These are phyloP conservation scores for Nemotelus nigrinus DNA, from an alignment of 2,888 invertebrate species.

Conservation along the genomic window DNA sequence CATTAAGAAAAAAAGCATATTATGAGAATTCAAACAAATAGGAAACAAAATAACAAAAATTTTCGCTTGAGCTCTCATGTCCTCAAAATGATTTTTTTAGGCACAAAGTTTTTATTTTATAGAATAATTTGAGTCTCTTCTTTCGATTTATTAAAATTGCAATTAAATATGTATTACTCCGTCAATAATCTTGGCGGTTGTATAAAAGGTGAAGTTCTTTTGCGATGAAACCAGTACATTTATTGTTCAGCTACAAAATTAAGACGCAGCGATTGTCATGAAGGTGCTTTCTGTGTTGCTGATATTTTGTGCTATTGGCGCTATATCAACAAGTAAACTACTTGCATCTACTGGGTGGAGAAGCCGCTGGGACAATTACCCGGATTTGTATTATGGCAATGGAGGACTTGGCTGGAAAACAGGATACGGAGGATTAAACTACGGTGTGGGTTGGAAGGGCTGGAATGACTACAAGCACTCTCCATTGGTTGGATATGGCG, in stretches of 20 bases:
- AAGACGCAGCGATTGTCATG: not conserved
- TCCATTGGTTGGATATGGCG: conserved; percentile 1
- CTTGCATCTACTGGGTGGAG: not conserved
- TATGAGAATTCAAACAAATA: not conserved
- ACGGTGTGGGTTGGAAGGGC: conserved; percentile 5
- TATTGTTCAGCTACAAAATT: too few species aligned
- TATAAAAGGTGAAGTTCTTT: too few species aligned
- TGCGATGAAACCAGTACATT: too few species aligned
- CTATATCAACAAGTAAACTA: not conserved
- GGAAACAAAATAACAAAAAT: not conserved
- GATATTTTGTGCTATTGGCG: not conserved
- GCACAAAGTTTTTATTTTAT: too few species aligned
- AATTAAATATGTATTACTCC: too few species aligned
- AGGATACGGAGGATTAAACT: not conserved
- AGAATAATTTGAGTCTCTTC: too few species aligned
- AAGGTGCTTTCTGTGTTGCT: not conserved
- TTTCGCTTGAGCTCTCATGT: conserved; percentile 14
- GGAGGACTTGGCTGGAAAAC: not conserved
- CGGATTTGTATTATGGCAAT: not conserved
- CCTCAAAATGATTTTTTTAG: not conserved
- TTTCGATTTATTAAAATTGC: too few species aligned
- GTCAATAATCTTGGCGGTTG: too few species aligned
- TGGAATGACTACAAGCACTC: conserved; percentile 2
- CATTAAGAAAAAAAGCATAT: too few species aligned
- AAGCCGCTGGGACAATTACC: not conserved